A percentile compares a stretch with the other conserved stretches of the same genome.
Conservation (phyloP, 1,140 invertebrate genomes). For the Riptortus pedestris region DNA sequence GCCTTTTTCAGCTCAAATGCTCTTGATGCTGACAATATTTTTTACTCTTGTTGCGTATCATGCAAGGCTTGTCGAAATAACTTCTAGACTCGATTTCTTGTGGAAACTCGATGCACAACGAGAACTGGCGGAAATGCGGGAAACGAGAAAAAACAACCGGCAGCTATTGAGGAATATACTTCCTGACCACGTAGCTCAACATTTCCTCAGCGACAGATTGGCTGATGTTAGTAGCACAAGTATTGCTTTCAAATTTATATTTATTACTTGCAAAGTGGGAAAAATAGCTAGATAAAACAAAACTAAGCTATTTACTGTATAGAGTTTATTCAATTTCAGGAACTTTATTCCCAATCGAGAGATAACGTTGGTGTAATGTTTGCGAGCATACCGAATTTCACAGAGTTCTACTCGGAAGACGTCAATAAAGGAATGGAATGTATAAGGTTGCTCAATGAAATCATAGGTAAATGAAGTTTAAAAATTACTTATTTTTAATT, state of each 20-base stretch:
- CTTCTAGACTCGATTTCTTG: conserved; percentile 81
- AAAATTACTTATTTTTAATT: neutral
- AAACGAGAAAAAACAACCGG: conserved; percentile 72
- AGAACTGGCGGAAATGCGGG: conserved; percentile 83
- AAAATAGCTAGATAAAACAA: neutral
- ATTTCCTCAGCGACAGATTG: conserved; percentile 72
- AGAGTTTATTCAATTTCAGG: conserved; percentile 44
- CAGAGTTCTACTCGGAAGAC: conserved; percentile 96
- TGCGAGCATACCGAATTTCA: conserved; percentile 96
- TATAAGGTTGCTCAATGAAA: conserved; percentile 94
- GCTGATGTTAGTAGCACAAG: conserved; percentile 52
- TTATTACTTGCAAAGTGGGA: neutral
- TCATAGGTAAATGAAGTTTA: conserved; percentile 61
- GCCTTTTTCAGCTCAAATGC: conserved; percentile 61
- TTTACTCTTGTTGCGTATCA: conserved; percentile 81
- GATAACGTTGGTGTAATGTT: conserved; percentile 93
- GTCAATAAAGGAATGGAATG: conserved; percentile 95
- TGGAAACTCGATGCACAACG: conserved; percentile 89
- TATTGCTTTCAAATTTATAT: neutral
- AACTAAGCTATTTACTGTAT: neutral
- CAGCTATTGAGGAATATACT: conserved; percentile 86
- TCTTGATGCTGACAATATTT: conserved; percentile 69
- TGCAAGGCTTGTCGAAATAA: conserved; percentile 79
- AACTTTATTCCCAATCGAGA: conserved; percentile 87
- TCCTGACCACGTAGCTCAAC: conserved; percentile 88